These are phyloP conservation scores for Stomorhina lunata DNA, from an alignment of 2,888 invertebrate genomes.

Conservation along the genomic window DNA sequence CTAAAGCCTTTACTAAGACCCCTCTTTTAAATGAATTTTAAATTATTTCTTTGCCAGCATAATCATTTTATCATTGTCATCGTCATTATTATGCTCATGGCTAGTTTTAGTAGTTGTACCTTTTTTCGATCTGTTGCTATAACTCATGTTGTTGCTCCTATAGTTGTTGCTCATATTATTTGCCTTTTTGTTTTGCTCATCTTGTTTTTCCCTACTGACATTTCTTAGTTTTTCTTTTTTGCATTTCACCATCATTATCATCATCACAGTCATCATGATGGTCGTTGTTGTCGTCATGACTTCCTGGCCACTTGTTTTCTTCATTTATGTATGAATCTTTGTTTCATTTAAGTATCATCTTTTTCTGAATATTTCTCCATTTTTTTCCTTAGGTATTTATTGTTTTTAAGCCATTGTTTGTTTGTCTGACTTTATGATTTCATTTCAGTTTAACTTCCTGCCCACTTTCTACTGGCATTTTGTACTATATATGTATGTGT, in stretches of 20 bases:
- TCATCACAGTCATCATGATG: not conserved
- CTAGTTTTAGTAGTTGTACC: conserved; percentile 2
- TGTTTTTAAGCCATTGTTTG: conserved; percentile 53
- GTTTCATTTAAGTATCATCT: too few relatives aligned
- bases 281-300: conserved; percentile 18
- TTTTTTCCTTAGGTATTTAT: conserved; percentile 54
- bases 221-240: conserved; percentile 18
- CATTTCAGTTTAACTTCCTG: conserved; percentile 19
- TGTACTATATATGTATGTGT: conserved; percentile 4
- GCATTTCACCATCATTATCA: conserved; percentile 32
- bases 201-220: not conserved
- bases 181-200: not conserved
- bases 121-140: not conserved
- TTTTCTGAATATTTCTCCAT: too few relatives aligned
- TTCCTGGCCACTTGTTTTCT: conserved; percentile 56
- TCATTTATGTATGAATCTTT: conserved; percentile 23
- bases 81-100: conserved; percentile 55
- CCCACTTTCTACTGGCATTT: not conserved
- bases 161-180: conserved; percentile 1
- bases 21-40: not conserved
- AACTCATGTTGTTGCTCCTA: conserved; percentile 14
- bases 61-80: conserved; percentile 61
- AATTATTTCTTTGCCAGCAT: conserved; percentile 13
- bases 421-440: conserved; percentile 52
- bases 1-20: not conserved